Evolutionary conservation across 1,140 invertebrate species (phyloP).

Genomic region (Drosophila willistoni): DNA sequence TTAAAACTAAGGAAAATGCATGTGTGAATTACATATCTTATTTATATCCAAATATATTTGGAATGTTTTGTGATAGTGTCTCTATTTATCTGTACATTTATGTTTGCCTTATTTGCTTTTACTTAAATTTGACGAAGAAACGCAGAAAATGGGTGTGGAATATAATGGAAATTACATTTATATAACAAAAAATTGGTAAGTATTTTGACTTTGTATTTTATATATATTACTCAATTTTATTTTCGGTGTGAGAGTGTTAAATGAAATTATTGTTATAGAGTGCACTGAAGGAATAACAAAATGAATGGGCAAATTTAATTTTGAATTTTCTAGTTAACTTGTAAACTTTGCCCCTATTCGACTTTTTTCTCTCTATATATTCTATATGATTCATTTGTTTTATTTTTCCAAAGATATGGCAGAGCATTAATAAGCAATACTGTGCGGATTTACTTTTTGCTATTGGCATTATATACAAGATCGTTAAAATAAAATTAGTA

Average conservation of each 20-base stretch:
- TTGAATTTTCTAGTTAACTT: not conserved
- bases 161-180: conserved; percentile 60
- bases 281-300: conserved; percentile 22
- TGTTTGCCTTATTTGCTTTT: conserved; percentile 13
- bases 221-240: conserved; percentile 56
- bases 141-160: conserved; percentile 79
- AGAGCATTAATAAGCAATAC: conserved; percentile 74
- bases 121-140: conserved; percentile 53
- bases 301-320: not conserved
- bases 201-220: conserved; percentile 31
- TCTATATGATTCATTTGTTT: conserved; percentile 20
- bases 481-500: conserved; percentile 21
- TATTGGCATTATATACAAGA: conserved; percentile 57
- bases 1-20: conserved; percentile 1
- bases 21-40: not conserved
- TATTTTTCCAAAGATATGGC: conserved; percentile 39
- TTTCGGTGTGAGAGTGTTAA: conserved; percentile 19
- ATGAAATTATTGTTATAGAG: conserved; percentile 2
- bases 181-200: conserved; percentile 20
- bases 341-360: not conserved
- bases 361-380: not conserved
- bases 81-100: conserved; percentile 24
- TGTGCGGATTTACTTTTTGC: conserved; percentile 13
- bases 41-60: not conserved
- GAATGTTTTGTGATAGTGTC: conserved; percentile 16